phyloP scores from a whole-genome alignment of 2,888 invertebrate species.

The Emmelina monodactyla region DNA sequence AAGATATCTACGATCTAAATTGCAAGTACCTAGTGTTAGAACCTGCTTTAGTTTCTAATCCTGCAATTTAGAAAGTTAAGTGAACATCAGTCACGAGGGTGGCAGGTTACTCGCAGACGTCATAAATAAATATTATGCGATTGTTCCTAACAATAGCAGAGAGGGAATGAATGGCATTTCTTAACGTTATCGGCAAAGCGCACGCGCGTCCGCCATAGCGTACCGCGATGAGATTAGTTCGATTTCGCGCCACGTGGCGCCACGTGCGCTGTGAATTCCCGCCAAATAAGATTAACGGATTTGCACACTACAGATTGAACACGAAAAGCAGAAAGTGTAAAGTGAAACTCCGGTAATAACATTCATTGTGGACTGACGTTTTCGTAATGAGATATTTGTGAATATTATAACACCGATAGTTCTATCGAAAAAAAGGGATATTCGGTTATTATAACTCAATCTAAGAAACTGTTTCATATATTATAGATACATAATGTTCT shows the following conservation, averaged over 20 bases:
- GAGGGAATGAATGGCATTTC: constrained; percentile 60
- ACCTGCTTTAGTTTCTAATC: too few species aligned
- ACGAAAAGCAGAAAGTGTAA: constrained; percentile 65
- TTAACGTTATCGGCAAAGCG: constrained; percentile 58
- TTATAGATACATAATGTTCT: too few species aligned
- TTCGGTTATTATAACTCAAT: too few species aligned
- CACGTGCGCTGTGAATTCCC: constrained; percentile 52
- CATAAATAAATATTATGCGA: constrained; percentile 64
- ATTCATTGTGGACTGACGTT: constrained; percentile 43
- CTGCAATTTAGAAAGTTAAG: too few species aligned
- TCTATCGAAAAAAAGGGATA: too few species aligned
- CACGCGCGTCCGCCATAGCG: constrained; percentile 56
- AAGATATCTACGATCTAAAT: too few species aligned
- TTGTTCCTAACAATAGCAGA: constrained; percentile 62
- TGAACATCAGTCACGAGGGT: too few species aligned
- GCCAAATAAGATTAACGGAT: constrained; percentile 65
- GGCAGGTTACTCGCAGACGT: constrained; percentile 61
- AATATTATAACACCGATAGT: too few species aligned
- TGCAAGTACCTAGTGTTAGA: too few species aligned
- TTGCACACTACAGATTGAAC: constrained; percentile 66
- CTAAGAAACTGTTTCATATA: too few species aligned
- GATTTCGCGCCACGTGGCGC: constrained; percentile 61
- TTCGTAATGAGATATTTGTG: constrained; percentile 27
- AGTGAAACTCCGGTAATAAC: constrained; percentile 63
- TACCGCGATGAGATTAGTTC: constrained; percentile 59